Conservation (phyloP, 1,140 invertebrate genomes). For the Drosophila triauraria region DNA sequence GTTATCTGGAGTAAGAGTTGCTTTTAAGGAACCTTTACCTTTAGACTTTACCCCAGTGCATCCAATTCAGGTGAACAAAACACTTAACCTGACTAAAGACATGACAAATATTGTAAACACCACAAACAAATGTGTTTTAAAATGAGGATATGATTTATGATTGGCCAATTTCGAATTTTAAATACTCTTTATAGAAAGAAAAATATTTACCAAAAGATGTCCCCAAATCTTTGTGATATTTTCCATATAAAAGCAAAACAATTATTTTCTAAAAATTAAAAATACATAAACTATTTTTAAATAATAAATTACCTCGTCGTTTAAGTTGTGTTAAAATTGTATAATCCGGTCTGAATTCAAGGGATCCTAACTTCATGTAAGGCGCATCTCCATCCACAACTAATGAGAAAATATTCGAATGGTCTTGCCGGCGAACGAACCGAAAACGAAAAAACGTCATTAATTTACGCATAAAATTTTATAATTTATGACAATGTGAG, state of each 20-base stretch:
- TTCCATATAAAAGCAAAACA: background rate
- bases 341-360: background rate
- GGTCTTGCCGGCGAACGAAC: constrained; percentile 44
- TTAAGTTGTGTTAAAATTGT: background rate
- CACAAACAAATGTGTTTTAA: constrained; percentile 46
- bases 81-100: constrained; percentile 62
- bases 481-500: constrained; percentile 84
- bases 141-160: constrained; percentile 7
- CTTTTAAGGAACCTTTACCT: background rate
- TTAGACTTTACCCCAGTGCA: background rate
- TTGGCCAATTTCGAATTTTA: background rate
- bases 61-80: constrained; percentile 59
- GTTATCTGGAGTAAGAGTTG: background rate
- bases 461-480: constrained; percentile 85
- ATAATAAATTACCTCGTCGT: background rate
- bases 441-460: constrained; percentile 63
- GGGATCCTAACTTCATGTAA: background rate
- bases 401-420: constrained; percentile 36
- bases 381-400: constrained; percentile 28
- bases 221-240: too few relatives aligned
- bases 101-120: constrained; percentile 57
- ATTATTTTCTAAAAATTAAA: too few relatives aligned
- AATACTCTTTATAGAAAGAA: constrained; percentile 10
- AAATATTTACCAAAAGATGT: too few relatives aligned
- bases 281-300: too few relatives aligned